Percentiles rank a stretch among this genome's conserved stretches.
These are phyloP conservation scores for Forbesichthys agassizii DNA, from an alignment of 2,113 vertebrate genomes.

Conservation along the genomic window DNA sequence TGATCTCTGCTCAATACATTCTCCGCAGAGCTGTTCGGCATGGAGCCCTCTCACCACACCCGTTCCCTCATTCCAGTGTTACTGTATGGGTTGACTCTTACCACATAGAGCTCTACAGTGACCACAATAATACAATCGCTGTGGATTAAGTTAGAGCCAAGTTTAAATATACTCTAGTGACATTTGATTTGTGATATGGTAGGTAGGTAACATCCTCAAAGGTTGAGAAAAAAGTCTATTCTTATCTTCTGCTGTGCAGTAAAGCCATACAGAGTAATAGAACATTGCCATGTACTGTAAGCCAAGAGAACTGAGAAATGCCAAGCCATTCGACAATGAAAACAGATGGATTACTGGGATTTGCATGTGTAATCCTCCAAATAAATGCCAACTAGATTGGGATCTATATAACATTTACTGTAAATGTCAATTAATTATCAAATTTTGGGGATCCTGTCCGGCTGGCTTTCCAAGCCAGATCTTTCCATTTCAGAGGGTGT, in stretches of 20 bases:
- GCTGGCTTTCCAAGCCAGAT: slow-evolving; percentile 38
- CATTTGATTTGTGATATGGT: too few relatives aligned
- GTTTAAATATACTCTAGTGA: too few relatives aligned
- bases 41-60: too few relatives aligned
- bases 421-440: slow-evolving; percentile 61
- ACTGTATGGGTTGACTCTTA: too few relatives aligned
- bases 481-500: slow-evolving; percentile 23
- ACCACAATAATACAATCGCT: too few relatives aligned
- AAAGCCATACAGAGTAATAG: slow-evolving; percentile 21
- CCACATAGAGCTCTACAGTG: too few relatives aligned
- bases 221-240: too few relatives aligned
- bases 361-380: slow-evolving; percentile 53
- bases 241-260: not conserved
- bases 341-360: slow-evolving; percentile 39
- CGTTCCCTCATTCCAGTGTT: too few relatives aligned
- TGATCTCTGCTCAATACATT: too few relatives aligned
- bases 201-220: too few relatives aligned
- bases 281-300: slow-evolving; percentile 18
- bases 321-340: slow-evolving; percentile 38
- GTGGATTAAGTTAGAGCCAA: too few relatives aligned
- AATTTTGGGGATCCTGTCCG: slow-evolving; percentile 37
- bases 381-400: slow-evolving; percentile 60
- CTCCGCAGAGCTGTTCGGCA: too few relatives aligned
- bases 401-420: slow-evolving; percentile 54
- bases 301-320: slow-evolving; percentile 40